Evolutionary conservation across 2,888 invertebrate genomes (phyloP).

Genomic region (Caenorhabditis macrosperma): DNA sequence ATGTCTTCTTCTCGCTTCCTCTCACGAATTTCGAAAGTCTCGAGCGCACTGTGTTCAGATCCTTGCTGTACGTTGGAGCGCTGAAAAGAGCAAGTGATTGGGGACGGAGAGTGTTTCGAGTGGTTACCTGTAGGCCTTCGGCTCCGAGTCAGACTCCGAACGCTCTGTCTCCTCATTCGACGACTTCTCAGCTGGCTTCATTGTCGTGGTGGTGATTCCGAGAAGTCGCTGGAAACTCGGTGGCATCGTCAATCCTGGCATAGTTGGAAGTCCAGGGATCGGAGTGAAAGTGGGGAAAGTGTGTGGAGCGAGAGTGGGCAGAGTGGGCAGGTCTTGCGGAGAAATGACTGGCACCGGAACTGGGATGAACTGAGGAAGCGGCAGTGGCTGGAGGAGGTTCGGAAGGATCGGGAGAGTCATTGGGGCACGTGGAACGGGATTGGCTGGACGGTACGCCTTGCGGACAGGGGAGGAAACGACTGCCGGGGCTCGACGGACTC

Average conservation of each 20-base stretch:
- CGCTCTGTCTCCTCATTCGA: conserved; percentile 27
- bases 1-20: conserved; percentile 40
- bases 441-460: conserved; percentile 17
- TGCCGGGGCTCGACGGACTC: conserved; percentile 63
- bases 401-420: conserved; percentile 44
- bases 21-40: conserved; percentile 61
- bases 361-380: conserved; percentile 55
- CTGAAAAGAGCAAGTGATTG: too few species aligned
- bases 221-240: conserved; percentile 67
- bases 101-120: too few species aligned
- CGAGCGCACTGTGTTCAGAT: conserved; percentile 58
- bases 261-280: conserved; percentile 62
- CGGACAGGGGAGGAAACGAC: conserved; percentile 25
- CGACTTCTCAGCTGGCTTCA: conserved; percentile 46
- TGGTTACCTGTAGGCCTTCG: not conserved
- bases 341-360: conserved; percentile 55
- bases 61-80: conserved; percentile 43
- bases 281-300: conserved; percentile 62
- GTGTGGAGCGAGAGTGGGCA: conserved; percentile 58
- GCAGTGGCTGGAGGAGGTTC: conserved; percentile 32
- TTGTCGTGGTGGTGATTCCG: conserved; percentile 65
- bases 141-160: conserved; percentile 5
- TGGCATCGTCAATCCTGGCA: conserved; percentile 68
- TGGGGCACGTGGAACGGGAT: conserved; percentile 15
- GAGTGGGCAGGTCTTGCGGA: conserved; percentile 34